Percentiles rank a stretch among this genome's conserved stretches.
These are phyloP conservation scores for Cathartes aura DNA, from an alignment of 2,113 vertebrate species.

Conservation along the genomic window DNA sequence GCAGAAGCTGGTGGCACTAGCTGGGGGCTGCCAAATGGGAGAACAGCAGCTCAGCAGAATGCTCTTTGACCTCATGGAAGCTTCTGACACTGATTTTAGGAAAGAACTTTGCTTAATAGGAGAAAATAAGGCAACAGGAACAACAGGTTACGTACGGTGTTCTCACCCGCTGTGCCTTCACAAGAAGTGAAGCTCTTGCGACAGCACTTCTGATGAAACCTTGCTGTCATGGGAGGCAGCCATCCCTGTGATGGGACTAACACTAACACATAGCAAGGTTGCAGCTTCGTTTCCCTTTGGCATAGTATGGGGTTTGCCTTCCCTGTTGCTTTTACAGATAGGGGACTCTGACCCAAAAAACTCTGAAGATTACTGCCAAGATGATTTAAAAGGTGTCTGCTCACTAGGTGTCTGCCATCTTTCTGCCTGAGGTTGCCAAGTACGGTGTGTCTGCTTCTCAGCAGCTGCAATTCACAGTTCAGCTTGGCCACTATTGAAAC, in stretches of 20 bases:
- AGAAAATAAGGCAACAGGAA: background rate
- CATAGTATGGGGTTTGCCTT: background rate
- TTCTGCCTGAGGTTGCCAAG: background rate
- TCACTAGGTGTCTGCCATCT: background rate
- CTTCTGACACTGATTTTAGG: background rate
- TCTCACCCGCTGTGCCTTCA: background rate
- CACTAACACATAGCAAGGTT: background rate
- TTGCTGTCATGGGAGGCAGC: background rate
- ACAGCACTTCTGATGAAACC: background rate
- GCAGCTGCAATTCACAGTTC: background rate
- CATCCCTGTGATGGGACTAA: background rate
- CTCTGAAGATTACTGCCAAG: background rate
- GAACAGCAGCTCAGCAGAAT: background rate
- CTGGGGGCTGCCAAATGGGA: background rate
- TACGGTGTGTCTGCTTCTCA: background rate
- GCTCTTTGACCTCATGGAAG: background rate
- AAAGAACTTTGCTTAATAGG: background rate
- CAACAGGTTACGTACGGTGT: background rate
- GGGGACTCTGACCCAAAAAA: background rate
- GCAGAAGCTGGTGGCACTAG: background rate
- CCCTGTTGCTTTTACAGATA: background rate
- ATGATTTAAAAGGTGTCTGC: background rate
- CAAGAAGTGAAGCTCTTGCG: background rate
- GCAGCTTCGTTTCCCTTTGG: background rate
- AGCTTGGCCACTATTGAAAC: background rate